These are phyloP conservation scores for Salvator merianae DNA, from an alignment of 2,113 vertebrate species.

Conservation along the genomic window DNA sequence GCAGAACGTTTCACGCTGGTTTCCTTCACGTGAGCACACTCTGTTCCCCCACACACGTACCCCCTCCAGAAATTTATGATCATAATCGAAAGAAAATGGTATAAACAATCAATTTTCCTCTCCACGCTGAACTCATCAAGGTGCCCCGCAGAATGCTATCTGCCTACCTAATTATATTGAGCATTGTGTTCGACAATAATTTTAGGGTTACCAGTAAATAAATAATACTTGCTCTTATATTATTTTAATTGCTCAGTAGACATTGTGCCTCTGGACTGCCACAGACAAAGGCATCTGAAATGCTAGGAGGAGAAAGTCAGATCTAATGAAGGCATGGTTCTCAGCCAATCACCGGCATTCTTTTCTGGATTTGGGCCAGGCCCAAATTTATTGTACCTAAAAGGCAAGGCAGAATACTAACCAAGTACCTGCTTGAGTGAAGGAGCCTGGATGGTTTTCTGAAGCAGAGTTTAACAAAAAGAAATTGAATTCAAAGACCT, in stretches of 20 bases:
- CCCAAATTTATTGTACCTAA: slow-evolving; percentile 75
- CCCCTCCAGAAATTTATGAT: slow-evolving; percentile 2
- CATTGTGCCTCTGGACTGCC: slow-evolving; percentile 34
- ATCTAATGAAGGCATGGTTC: background rate
- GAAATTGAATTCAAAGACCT: no score
- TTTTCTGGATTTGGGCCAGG: slow-evolving; percentile 64
- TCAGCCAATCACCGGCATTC: slow-evolving; percentile 31
- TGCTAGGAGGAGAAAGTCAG: background rate
- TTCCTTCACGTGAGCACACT: slow-evolving; percentile 37
- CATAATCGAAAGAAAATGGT: slow-evolving; percentile 61
- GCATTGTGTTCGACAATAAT: background rate
- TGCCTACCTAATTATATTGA: slow-evolving; percentile 57
- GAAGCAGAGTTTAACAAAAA: no score
- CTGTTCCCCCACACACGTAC: slow-evolving; percentile 35
- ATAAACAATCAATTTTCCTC: slow-evolving; percentile 49
- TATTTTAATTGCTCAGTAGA: slow-evolving; percentile 53
- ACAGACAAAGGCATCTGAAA: background rate
- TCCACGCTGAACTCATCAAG: slow-evolving; percentile 18
- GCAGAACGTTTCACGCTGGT: slow-evolving; percentile 55
- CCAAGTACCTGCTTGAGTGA: slow-evolving; percentile 68
- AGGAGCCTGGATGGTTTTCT: slow-evolving; percentile 69
- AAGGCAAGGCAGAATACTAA: slow-evolving; percentile 67
- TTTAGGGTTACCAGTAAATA: background rate
- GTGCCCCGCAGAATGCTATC: slow-evolving; percentile 49
- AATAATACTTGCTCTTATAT: slow-evolving; percentile 60